Percentiles rank a stretch among this genome's conserved stretches.
Conservation (phyloP, 1,140 invertebrate genomes). For the Drosophila arawakana region DNA sequence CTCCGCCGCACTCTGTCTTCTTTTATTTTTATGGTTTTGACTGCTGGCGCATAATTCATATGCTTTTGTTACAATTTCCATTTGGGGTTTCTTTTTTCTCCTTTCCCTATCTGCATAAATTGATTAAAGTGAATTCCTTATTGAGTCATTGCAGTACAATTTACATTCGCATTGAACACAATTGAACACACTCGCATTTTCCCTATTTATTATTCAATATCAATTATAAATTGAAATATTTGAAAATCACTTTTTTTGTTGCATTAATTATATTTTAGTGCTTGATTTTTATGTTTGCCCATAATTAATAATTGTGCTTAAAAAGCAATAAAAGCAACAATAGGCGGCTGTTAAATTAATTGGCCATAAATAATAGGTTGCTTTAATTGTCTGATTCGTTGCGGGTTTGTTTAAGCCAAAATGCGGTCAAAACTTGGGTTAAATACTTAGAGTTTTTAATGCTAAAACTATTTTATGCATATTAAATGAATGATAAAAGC, state of each 20-base stretch:
- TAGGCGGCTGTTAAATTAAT: slow-evolving; percentile 59
- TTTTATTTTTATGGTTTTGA: slow-evolving; percentile 52
- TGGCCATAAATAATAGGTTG: slow-evolving; percentile 69
- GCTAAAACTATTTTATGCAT: not conserved
- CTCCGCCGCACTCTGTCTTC: not conserved
- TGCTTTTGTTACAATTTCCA: slow-evolving; percentile 60
- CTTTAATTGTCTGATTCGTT: slow-evolving; percentile 44
- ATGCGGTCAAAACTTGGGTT: not conserved
- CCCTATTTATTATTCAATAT: slow-evolving; percentile 27
- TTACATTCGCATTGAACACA: slow-evolving; percentile 19
- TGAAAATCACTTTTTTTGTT: slow-evolving; percentile 20
- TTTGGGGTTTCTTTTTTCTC: slow-evolving; percentile 3
- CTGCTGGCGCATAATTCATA: slow-evolving; percentile 71
- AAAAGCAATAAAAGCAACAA: slow-evolving; percentile 8
- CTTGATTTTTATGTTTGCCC: not conserved
- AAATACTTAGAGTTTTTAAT: not conserved
- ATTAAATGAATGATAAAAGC: too few relatives aligned
- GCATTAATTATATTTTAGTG: slow-evolving; percentile 27
- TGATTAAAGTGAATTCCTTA: slow-evolving; percentile 36
- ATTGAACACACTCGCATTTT: slow-evolving; percentile 30
- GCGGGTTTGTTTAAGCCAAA: slow-evolving; percentile 31
- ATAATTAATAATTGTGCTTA: slow-evolving; percentile 27
- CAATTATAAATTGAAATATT: slow-evolving; percentile 51
- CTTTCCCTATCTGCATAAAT: slow-evolving; percentile 23
- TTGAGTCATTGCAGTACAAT: slow-evolving; percentile 25